These are phyloP conservation scores for Pelagia noctiluca DNA, from an alignment of 30 jellyfish, hydroid and myxozoan species.

Conservation along the genomic window DNA sequence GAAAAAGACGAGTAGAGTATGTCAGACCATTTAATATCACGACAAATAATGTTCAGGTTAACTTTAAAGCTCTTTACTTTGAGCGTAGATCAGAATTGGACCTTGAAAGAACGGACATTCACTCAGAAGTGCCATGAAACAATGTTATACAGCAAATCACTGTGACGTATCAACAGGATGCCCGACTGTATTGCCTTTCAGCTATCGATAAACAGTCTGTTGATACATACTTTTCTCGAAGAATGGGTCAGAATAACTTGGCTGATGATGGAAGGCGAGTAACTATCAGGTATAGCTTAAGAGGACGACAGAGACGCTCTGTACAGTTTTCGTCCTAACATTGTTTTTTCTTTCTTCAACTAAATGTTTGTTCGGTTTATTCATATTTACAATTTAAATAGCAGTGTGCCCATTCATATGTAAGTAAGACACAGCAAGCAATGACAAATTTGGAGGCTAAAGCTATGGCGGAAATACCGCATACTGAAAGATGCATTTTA, in stretches of 20 bases:
- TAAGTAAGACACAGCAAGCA: too few relatives aligned
- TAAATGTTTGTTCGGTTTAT: too few relatives aligned
- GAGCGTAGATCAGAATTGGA: slow-evolving; percentile 30
- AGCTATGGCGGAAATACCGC: too few relatives aligned
- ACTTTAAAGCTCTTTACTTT: slow-evolving; percentile 11
- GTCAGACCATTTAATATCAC: slow-evolving; percentile 26
- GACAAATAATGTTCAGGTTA: slow-evolving; percentile 16
- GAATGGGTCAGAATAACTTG: neutral
- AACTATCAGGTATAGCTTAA: neutral
- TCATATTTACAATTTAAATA: too few relatives aligned
- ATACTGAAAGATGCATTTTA: too few relatives aligned
- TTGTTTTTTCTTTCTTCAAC: too few relatives aligned
- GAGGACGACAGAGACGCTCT: too few relatives aligned
- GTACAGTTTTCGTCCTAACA: too few relatives aligned
- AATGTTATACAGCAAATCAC: slow-evolving; percentile 37
- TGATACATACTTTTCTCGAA: neutral
- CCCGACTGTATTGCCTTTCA: neutral
- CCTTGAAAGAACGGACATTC: slow-evolving; percentile 34
- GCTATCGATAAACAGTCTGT: neutral
- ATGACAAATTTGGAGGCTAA: too few relatives aligned
- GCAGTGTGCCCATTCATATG: too few relatives aligned
- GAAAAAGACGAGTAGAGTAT: slow-evolving; percentile 26
- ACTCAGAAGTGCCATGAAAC: slow-evolving; percentile 34
- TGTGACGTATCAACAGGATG: neutral
- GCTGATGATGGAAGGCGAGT: neutral